These are phyloP conservation scores for Pararge aegeria DNA, from an alignment of 1,140 invertebrate species.

Conservation along the genomic window DNA sequence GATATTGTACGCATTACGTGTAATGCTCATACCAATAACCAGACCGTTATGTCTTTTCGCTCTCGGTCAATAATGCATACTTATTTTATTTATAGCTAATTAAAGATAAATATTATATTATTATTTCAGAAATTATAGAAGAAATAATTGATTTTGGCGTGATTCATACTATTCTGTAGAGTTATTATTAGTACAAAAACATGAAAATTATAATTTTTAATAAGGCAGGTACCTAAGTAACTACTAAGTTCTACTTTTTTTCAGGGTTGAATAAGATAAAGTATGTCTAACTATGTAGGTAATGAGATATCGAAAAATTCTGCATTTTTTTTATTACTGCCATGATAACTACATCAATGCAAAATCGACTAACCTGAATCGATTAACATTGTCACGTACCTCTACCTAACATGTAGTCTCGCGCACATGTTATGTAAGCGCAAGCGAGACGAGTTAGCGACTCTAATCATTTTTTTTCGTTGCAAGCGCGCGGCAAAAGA, in stretches of 20 bases:
- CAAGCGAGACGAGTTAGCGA: slow-evolving; percentile 41
- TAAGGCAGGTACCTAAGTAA: no score
- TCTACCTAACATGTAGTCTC: slow-evolving; percentile 10
- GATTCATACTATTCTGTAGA: no score
- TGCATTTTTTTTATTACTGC: neutral
- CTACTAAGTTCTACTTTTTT: no score
- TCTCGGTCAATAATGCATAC: slow-evolving; percentile 24
- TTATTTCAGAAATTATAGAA: no score
- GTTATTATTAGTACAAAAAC: no score
- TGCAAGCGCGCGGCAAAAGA: slow-evolving; percentile 63
- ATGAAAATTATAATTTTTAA: no score
- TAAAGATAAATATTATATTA: no score
- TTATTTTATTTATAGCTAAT: slow-evolving; percentile 13
- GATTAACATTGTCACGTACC: slow-evolving; percentile 16
- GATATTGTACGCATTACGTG: slow-evolving; percentile 60
- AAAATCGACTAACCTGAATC: slow-evolving; percentile 8
- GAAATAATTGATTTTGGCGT: no score
- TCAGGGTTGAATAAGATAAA: no score
- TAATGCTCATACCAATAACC: slow-evolving; percentile 33
- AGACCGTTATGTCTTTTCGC: slow-evolving; percentile 31
- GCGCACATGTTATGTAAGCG: slow-evolving; percentile 48
- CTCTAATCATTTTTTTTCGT: slow-evolving; percentile 50
- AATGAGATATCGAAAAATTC: neutral
- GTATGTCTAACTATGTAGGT: no score
- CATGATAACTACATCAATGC: no score